Evolutionary conservation across 1,140 invertebrate genomes (phyloP).

Genomic region (Pseudomyrmex concolor): DNA sequence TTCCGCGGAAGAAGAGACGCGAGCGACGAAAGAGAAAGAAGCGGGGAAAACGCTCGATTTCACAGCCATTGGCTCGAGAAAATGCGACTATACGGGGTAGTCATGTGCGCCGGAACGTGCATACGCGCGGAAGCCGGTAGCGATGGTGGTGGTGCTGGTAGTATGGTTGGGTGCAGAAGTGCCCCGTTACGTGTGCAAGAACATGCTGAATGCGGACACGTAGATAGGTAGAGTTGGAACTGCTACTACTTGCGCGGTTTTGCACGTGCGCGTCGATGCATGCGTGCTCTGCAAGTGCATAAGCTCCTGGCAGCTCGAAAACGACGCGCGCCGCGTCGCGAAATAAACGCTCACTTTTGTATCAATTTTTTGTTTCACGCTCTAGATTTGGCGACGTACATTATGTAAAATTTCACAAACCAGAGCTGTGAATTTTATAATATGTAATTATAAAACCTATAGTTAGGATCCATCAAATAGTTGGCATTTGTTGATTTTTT

Average conservation of each 20-base stretch:
- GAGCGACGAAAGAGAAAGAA: constrained; percentile 64
- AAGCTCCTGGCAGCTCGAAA: neutral
- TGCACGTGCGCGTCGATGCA: constrained; percentile 29
- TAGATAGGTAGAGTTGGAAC: constrained; percentile 7
- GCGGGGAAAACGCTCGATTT: constrained; percentile 74
- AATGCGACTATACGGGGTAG: constrained; percentile 66
- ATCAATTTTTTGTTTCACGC: neutral
- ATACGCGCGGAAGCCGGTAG: constrained; percentile 35
- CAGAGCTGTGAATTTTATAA: too few relatives aligned
- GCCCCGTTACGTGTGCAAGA: constrained; percentile 65
- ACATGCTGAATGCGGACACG: constrained; percentile 57
- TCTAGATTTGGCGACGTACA: neutral
- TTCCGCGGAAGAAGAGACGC: constrained; percentile 31
- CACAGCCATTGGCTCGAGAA: constrained; percentile 77
- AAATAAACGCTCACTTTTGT: neutral
- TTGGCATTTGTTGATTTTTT: too few relatives aligned
- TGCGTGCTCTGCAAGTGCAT: constrained; percentile 8
- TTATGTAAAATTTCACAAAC: too few relatives aligned
- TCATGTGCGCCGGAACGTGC: constrained; percentile 70
- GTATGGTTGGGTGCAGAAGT: constrained; percentile 26
- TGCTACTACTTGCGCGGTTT: constrained; percentile 36
- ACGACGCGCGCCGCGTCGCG: constrained; percentile 3
- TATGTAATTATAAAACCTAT: too few relatives aligned
- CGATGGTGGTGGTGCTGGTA: neutral
- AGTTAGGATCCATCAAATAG: too few relatives aligned